Conservation (phyloP, 1,140 invertebrate species). For the Riptortus pedestris region DNA sequence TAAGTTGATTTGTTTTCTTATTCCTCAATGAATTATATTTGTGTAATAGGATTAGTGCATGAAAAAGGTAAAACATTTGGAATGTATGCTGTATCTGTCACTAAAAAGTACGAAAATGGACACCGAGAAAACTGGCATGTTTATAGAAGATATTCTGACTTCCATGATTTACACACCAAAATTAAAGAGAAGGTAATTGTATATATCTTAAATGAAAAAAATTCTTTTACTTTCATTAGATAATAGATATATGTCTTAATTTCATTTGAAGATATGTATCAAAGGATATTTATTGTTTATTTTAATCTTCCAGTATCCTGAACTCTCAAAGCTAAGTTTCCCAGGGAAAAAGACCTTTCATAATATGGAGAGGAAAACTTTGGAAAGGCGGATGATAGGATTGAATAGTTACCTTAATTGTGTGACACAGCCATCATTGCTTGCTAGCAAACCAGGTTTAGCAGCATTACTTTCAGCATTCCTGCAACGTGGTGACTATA, state of each 20-base stretch:
- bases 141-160: slow-evolving; percentile 79
- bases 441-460: slow-evolving; percentile 54
- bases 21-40: too few relatives aligned
- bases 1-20: too few relatives aligned
- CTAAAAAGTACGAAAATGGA: slow-evolving; percentile 49
- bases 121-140: slow-evolving; percentile 68
- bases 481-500: slow-evolving; percentile 49
- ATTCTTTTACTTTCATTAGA: too few relatives aligned
- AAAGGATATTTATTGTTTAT: too few relatives aligned
- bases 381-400: slow-evolving; percentile 76
- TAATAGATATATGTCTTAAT: too few relatives aligned
- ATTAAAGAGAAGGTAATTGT: slow-evolving; percentile 59
- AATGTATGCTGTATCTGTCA: slow-evolving; percentile 79
- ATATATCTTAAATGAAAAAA: too few relatives aligned
- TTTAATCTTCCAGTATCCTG: slow-evolving; percentile 67
- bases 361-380: slow-evolving; percentile 75
- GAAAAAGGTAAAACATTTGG: slow-evolving; percentile 75
- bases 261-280: too few relatives aligned
- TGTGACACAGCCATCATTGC: slow-evolving; percentile 49
- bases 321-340: slow-evolving; percentile 67
- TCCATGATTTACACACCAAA: slow-evolving; percentile 73
- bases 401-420: slow-evolving; percentile 73
- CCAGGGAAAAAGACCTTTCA: slow-evolving; percentile 90
- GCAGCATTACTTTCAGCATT: slow-evolving; percentile 60
- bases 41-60: slow-evolving; percentile 56